Evolutionary conservation across 2,888 invertebrate genomes (phyloP).

Genomic region (Acrobasis suavella): DNA sequence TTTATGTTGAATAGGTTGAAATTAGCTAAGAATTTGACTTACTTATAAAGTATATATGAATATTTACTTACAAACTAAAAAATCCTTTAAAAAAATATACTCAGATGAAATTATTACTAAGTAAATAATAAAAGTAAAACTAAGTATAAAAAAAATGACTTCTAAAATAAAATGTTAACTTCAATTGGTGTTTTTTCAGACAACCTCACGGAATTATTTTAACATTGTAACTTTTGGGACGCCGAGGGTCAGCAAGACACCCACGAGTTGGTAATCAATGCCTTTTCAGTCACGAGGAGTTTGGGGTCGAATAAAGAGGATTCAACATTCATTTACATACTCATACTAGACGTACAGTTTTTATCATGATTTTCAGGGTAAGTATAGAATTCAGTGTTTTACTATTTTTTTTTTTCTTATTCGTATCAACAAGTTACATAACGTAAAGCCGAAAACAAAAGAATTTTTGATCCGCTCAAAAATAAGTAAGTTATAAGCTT

Average conservation of each 20-base stretch:
- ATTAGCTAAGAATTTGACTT: too few species aligned
- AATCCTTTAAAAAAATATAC: too few species aligned
- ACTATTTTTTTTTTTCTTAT: too few species aligned
- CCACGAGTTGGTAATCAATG: conserved; percentile 32
- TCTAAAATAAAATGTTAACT: conserved; percentile 12
- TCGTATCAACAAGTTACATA: too few species aligned
- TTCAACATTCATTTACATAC: not conserved
- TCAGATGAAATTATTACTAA: too few species aligned
- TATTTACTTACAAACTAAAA: too few species aligned
- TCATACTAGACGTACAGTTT: not conserved
- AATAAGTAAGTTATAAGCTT: too few species aligned
- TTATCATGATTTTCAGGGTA: not conserved
- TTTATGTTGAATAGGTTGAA: too few species aligned
- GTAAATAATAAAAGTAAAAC: not conserved
- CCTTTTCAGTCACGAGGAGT: conserved; percentile 26
- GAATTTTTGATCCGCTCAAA: too few species aligned
- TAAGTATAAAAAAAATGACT: not conserved
- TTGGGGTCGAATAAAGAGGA: conserved; percentile 9
- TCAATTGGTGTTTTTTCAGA: conserved; percentile 20
- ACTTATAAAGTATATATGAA: too few species aligned
- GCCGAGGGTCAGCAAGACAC: conserved; percentile 29
- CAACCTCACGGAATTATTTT: conserved; percentile 21
- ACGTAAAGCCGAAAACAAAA: too few species aligned
- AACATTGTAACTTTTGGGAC: conserved; percentile 32
- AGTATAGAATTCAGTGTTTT: too few species aligned